These are phyloP conservation scores for Anomalospiza imberbis DNA, from an alignment of 2,797 vertebrate genomes.

Conservation along the genomic window DNA sequence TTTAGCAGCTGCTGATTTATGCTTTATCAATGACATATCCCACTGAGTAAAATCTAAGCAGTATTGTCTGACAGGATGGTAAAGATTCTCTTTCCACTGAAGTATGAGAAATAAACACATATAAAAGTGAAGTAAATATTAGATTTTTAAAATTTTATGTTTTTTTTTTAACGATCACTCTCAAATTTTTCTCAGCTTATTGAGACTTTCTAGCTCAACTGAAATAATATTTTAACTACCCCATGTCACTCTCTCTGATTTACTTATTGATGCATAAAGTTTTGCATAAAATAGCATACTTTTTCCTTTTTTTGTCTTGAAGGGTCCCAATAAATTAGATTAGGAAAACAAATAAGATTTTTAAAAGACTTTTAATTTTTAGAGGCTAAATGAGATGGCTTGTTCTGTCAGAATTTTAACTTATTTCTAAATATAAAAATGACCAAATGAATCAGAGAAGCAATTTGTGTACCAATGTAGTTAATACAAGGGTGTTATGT, in stretches of 20 bases:
- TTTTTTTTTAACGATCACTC: not conserved
- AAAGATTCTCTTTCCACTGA: not conserved
- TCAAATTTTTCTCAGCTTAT: not conserved
- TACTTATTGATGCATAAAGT: not conserved
- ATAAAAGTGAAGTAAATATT: not conserved
- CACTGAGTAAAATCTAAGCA: not conserved
- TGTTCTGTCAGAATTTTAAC: not conserved
- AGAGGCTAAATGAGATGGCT: not conserved
- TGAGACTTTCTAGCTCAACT: not conserved
- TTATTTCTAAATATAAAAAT: not conserved
- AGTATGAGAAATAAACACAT: not conserved
- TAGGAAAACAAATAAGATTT: not conserved
- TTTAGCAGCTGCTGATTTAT: not conserved
- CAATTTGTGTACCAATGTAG: fast-evolving
- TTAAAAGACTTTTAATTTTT: not conserved
- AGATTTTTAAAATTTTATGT: not conserved
- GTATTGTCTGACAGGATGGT: not conserved
- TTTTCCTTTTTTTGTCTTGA: not conserved
- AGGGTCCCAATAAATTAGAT: not conserved
- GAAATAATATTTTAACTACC: not conserved
- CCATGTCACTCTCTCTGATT: not conserved
- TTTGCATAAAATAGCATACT: not conserved
- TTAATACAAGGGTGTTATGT: no score
- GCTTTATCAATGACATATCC: not conserved
- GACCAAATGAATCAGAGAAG: not conserved